phyloP scores from a whole-genome alignment of 2,797 vertebrate genomes.

The Sandelia bainsii region DNA sequence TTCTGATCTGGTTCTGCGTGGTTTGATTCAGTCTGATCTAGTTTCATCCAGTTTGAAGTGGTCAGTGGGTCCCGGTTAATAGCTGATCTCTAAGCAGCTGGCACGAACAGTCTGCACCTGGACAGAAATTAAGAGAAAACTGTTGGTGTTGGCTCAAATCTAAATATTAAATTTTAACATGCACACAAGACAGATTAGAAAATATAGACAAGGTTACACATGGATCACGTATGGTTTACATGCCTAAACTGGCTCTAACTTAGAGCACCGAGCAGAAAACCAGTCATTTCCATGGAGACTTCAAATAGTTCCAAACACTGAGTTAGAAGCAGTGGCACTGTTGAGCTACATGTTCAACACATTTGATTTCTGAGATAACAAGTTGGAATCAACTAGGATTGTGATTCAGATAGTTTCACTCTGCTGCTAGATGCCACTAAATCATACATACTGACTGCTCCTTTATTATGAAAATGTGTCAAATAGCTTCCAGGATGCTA shows the following conservation, averaged over 20 bases:
- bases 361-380: too few species aligned
- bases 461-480: too few species aligned
- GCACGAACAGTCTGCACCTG: slow-evolving; percentile 40
- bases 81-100: slow-evolving; percentile 50
- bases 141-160: background rate
- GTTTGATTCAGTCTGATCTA: slow-evolving; percentile 53
- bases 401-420: too few species aligned
- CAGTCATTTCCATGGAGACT: too few species aligned
- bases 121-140: slow-evolving; percentile 10
- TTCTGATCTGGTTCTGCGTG: slow-evolving; percentile 48
- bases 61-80: slow-evolving; percentile 14
- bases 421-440: too few species aligned
- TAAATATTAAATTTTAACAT: background rate
- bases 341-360: too few species aligned
- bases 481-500: too few species aligned
- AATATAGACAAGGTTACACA: background rate
- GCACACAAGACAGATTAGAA: background rate
- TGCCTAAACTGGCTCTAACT: background rate
- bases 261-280: too few species aligned
- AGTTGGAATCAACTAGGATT: too few species aligned
- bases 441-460: too few species aligned
- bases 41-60: slow-evolving; percentile 59
- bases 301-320: too few species aligned
- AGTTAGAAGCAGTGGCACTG: too few species aligned
- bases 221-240: background rate